Percentiles rank a stretch among this genome's conserved stretches.
Evolutionary conservation across 2,888 invertebrate genomes (phyloP).

Genomic region (Ophonus ardosiacus): DNA sequence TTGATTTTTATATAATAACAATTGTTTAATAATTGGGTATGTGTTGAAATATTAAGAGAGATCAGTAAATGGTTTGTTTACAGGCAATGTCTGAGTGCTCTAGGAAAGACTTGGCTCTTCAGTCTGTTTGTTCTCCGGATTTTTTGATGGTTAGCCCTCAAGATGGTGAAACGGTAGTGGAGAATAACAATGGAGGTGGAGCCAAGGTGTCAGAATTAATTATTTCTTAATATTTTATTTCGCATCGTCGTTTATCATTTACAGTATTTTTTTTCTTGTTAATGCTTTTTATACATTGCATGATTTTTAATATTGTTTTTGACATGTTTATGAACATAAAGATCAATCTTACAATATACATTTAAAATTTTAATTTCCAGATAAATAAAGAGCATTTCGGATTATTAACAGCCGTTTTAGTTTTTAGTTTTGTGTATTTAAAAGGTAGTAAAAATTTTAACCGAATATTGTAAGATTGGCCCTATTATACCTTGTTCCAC

Average conservation of each 20-base stretch:
- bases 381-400: too few relatives aligned
- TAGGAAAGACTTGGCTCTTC: conserved; percentile 77
- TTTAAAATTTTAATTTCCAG: too few relatives aligned
- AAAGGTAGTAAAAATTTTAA: too few relatives aligned
- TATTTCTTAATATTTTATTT: conserved; percentile 50
- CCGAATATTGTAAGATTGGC: too few relatives aligned
- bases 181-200: conserved; percentile 66
- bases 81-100: conserved; percentile 80
- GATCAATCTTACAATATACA: neutral
- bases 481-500: too few relatives aligned
- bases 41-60: conserved; percentile 1
- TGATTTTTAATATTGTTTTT: neutral
- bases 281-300: neutral
- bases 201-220: conserved; percentile 54
- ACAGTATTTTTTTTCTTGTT: conserved; percentile 7
- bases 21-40: neutral
- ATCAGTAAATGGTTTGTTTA: conserved; percentile 66
- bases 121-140: conserved; percentile 75
- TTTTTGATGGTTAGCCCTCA: conserved; percentile 75
- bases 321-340: neutral
- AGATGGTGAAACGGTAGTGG: conserved; percentile 72
- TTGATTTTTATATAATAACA: neutral
- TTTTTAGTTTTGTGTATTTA: too few relatives aligned
- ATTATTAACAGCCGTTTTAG: too few relatives aligned
- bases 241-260: neutral